Evolutionary conservation across 2,888 invertebrate genomes (phyloP).

Genomic region (Bhutanitis thaidina): DNA sequence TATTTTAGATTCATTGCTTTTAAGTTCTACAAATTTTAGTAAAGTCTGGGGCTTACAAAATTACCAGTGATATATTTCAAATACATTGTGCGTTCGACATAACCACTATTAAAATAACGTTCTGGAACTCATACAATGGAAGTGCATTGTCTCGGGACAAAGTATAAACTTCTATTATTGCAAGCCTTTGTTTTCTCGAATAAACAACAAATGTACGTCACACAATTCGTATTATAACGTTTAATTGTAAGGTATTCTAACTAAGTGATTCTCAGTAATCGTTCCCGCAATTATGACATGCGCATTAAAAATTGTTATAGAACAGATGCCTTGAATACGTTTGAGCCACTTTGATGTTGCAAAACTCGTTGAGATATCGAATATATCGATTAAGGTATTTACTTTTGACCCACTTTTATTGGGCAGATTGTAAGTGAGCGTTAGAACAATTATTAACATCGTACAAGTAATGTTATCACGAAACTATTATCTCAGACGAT

Average conservation of each 20-base stretch:
- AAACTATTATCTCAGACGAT: no score
- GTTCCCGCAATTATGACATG: slow-evolving; percentile 36
- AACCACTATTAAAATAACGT: not conserved
- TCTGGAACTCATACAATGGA: not conserved
- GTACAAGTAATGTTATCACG: no score
- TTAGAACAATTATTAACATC: slow-evolving; percentile 10
- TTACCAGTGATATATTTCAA: no score
- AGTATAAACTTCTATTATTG: slow-evolving; percentile 4
- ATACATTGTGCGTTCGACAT: no score
- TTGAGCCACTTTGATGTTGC: slow-evolving; percentile 40
- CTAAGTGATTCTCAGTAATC: slow-evolving; percentile 15
- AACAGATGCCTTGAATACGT: slow-evolving; percentile 2
- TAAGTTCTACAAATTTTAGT: no score
- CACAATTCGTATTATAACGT: slow-evolving; percentile 5
- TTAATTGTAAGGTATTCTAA: slow-evolving; percentile 20
- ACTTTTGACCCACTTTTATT: slow-evolving; percentile 47
- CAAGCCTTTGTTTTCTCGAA: slow-evolving; percentile 8
- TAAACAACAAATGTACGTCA: slow-evolving; percentile 13
- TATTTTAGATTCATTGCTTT: no score
- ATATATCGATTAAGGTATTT: slow-evolving; percentile 60
- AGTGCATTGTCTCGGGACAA: not conserved
- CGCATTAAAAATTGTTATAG: slow-evolving; percentile 22
- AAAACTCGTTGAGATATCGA: slow-evolving; percentile 36
- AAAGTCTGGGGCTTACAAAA: no score
- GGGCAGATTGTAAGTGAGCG: slow-evolving; percentile 41